Percentiles rank a stretch among this genome's conserved stretches.
Evolutionary conservation across 2,888 invertebrate species (phyloP).

Genomic region (Xanthorhoe spadicearia): DNA sequence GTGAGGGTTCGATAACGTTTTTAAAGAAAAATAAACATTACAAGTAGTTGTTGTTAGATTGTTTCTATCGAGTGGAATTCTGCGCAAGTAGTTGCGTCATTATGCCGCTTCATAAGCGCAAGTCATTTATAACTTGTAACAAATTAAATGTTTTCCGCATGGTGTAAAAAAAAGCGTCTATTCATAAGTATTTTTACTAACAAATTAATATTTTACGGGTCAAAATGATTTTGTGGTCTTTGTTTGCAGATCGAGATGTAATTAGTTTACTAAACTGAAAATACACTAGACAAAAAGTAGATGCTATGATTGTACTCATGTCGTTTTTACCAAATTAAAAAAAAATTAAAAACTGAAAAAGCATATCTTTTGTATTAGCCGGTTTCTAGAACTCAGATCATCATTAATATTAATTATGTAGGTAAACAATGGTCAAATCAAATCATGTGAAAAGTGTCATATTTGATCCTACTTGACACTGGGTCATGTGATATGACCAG

Average conservation of each 20-base stretch:
- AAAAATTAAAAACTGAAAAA: no score
- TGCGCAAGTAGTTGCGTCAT: not conserved
- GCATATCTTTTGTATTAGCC: no score
- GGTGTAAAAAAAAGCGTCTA: not conserved
- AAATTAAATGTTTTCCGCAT: not conserved
- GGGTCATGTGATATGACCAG: no score
- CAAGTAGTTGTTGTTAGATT: not conserved
- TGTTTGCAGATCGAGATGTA: not conserved
- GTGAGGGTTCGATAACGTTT: no score
- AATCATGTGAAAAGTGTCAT: no score
- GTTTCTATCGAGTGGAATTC: not conserved
- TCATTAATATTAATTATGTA: no score
- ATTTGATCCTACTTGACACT: no score
- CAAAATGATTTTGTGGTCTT: not conserved
- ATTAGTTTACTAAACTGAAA: not conserved
- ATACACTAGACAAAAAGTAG: not conserved
- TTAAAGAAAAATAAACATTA: not conserved
- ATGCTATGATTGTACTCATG: not conserved
- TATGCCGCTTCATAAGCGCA: slow-evolving; percentile 1
- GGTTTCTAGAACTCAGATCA: no score
- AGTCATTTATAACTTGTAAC: not conserved
- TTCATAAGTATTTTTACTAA: not conserved
- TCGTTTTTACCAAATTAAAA: no score
- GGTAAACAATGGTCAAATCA: no score
- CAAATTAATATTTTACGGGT: not conserved